Percentiles rank a stretch among this genome's conserved stretches.
These are phyloP conservation scores for Phalacrocorax aristotelis DNA, from an alignment of 2,113 vertebrate genomes.

Conservation along the genomic window DNA sequence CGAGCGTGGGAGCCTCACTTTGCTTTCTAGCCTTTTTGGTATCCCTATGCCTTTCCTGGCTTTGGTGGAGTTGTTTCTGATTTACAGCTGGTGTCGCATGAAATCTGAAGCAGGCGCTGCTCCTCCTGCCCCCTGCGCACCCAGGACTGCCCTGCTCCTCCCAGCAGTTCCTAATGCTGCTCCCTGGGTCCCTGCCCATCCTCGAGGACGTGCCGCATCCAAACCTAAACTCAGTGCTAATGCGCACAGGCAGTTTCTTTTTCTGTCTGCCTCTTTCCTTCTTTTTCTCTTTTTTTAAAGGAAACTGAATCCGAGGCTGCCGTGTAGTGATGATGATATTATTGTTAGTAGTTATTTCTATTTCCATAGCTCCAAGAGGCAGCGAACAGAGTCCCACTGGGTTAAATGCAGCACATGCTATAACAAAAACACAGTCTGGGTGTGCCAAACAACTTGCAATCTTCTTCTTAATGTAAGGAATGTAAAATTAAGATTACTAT, in stretches of 20 bases:
- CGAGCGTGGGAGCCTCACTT: background rate
- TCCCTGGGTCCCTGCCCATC: background rate
- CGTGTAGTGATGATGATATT: background rate
- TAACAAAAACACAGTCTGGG: slow-evolving; percentile 16
- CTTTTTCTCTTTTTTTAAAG: background rate
- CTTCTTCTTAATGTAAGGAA: slow-evolving; percentile 14
- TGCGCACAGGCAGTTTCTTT: background rate
- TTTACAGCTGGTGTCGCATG: background rate
- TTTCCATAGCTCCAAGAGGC: background rate
- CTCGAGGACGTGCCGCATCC: fast-evolving
- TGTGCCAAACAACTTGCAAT: slow-evolving; percentile 32
- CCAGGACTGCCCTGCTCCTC: background rate
- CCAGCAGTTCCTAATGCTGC: background rate
- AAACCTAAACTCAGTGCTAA: background rate
- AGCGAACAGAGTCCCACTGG: background rate
- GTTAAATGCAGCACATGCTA: slow-evolving; percentile 7
- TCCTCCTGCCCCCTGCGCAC: background rate
- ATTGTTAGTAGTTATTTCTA: slow-evolving; percentile 14
- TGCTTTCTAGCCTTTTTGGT: background rate
- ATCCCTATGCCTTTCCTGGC: background rate
- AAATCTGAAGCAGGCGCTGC: fast-evolving
- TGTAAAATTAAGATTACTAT: slow-evolving; percentile 56
- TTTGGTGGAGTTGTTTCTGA: background rate
- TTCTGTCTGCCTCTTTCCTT: background rate
- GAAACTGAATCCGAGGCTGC: background rate